Evolutionary conservation across 1,140 invertebrate genomes (phyloP), one percentile per base, ranked within the genome.

Genomic region (Venturia canescens): DNA sequence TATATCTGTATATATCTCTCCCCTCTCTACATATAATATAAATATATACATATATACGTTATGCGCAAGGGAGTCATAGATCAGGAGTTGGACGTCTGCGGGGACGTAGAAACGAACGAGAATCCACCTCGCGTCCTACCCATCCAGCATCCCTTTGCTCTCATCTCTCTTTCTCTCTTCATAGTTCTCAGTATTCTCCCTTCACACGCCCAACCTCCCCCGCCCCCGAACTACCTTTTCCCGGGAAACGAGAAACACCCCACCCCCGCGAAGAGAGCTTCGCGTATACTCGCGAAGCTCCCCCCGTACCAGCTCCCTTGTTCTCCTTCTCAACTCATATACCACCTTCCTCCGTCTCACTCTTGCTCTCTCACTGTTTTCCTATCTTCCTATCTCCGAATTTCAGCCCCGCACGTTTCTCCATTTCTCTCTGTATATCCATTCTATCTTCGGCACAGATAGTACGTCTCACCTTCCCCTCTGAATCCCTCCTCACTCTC

Each of bases 51-150:
- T 63, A 29, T 77, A 77, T 77, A 44, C 82, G 90, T 89, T 90
- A 90, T 91, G 89, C 90, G 89, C 89, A 84, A 89, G 91, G 91
- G 91, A 91, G 90, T 91, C 91, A 86, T 92, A 90, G 82, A 90
- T 91, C 91, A 91, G 80, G 84, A 84, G 81, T 86, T 83, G 90
- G 88, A 90, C 90, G 90, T 90, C 89, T 90, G 89, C 89, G 89
- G 90, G 89, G 90, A 90, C 90, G 90, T 85, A 86, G 84, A 87
- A 88, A 87, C 85, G 85, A 86, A 86, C 87, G 81, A 83, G 86
- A 82, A 87, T 74, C 86, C 85, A 85, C 81, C 84, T 83, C 81
- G 44, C 53, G 50, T 60, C 77, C 21, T 38, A 53, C 44, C 66
- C 82, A 82, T 81, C 82, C 84, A 79, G 71, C n/a, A 48, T 48